Percentiles rank a stretch among this genome's conserved stretches.
Conservation (phyloP, 2,113 vertebrate species). For the Rissa tridactyla region DNA sequence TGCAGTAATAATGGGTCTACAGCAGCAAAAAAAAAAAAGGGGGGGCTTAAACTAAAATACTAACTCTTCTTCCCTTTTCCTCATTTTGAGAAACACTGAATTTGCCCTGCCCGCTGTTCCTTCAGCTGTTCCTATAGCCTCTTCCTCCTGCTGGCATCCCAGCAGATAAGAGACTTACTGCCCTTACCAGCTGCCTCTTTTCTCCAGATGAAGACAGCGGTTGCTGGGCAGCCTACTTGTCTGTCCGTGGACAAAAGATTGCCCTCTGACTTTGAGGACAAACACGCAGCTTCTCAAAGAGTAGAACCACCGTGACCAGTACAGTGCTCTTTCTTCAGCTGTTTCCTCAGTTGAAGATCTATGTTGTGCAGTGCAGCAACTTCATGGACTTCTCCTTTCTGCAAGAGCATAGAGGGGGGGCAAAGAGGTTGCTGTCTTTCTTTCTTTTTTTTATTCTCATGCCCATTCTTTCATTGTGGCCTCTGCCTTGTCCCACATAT, state of each 20-base stretch:
- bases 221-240: not conserved
- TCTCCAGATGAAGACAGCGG: not conserved
- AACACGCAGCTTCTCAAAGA: not conserved
- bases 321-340: not conserved
- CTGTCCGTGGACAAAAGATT: not conserved
- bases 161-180: not conserved
- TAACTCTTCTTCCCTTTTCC: not conserved
- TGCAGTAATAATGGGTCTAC: not conserved
- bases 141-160: not conserved
- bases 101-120: not conserved
- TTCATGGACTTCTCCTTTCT: not conserved
- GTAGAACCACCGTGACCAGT: not conserved
- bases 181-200: not conserved
- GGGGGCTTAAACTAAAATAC: not conserved
- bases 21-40: not conserved
- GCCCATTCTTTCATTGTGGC: not conserved
- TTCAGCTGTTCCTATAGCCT: not conserved
- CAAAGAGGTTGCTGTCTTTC: not conserved
- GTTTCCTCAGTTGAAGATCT: not conserved
- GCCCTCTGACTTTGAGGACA: not conserved
- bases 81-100: not conserved
- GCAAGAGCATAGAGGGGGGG: not conserved
- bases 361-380: not conserved
- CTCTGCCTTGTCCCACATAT: not conserved
- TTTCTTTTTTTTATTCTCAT: not conserved